Conservation (phyloP, 2,113 vertebrate genomes). For the Tragelaphus imberbis region DNA sequence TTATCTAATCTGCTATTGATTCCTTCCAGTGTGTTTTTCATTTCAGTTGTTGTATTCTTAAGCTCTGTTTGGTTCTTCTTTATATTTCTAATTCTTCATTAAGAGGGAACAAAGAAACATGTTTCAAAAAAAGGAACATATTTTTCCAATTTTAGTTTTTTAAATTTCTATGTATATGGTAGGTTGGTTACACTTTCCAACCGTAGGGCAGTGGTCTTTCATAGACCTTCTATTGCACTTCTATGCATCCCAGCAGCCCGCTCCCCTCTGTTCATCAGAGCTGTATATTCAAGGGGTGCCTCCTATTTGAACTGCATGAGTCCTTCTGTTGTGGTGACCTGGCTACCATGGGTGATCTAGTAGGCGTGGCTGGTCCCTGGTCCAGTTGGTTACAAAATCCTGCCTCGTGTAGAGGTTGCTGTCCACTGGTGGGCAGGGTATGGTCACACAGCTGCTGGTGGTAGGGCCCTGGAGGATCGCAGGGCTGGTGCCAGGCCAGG, state of each 20-base stretch:
- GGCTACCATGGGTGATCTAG: background rate
- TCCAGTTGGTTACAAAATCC: background rate
- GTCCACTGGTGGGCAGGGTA: background rate
- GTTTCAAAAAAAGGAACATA: background rate
- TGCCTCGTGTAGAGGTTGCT: background rate
- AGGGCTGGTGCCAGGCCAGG: background rate
- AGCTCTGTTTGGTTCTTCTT: background rate
- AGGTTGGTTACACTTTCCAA: background rate
- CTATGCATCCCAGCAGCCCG: background rate
- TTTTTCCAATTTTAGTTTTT: background rate
- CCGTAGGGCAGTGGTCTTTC: background rate
- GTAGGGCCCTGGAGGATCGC: background rate
- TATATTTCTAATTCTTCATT: background rate
- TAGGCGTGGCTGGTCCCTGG: background rate
- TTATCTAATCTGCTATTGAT: background rate
- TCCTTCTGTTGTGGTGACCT: background rate
- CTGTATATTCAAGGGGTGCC: background rate
- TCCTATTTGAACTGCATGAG: background rate
- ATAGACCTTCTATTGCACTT: background rate
- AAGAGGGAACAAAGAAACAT: background rate
- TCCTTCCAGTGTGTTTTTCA: background rate
- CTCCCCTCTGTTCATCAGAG: background rate
- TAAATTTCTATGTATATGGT: background rate
- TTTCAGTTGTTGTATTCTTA: background rate
- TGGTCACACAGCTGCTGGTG: background rate